Evolutionary conservation across 2,797 vertebrate species (phyloP).

Genomic region (Hippopotamyrus pictus): DNA sequence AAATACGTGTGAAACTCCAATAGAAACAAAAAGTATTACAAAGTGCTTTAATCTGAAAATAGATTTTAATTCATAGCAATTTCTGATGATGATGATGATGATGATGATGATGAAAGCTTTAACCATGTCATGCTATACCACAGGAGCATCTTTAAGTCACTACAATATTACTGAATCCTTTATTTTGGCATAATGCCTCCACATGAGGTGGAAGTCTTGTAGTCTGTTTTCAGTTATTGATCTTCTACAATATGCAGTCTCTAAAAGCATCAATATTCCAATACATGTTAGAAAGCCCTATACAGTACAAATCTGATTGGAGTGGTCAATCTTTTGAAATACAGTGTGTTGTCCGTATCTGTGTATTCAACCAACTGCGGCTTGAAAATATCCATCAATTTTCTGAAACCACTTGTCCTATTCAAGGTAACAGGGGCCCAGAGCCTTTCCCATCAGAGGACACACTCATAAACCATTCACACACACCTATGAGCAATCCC

Average conservation of each 20-base stretch:
- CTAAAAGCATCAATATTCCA: background rate
- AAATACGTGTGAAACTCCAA: background rate
- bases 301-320: background rate
- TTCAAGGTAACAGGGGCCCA: background rate
- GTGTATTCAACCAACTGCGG: background rate
- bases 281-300: background rate
- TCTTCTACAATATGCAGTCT: background rate
- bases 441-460: background rate
- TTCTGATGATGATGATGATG: background rate
- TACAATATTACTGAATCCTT: background rate
- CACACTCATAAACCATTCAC: background rate
- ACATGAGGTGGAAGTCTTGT: background rate
- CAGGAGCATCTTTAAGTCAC: background rate
- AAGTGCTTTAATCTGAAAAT: background rate
- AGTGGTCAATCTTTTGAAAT: background rate
- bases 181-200: background rate
- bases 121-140: background rate
- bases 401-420: background rate
- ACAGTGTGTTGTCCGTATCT: background rate
- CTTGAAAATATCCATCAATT: background rate
- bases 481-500: background rate
- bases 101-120: background rate
- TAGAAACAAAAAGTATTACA: background rate
- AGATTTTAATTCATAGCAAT: background rate
- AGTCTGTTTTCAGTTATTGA: background rate